Evolutionary conservation across 1,140 invertebrate genomes (phyloP).

Genomic region (Drosophila insularis): DNA sequence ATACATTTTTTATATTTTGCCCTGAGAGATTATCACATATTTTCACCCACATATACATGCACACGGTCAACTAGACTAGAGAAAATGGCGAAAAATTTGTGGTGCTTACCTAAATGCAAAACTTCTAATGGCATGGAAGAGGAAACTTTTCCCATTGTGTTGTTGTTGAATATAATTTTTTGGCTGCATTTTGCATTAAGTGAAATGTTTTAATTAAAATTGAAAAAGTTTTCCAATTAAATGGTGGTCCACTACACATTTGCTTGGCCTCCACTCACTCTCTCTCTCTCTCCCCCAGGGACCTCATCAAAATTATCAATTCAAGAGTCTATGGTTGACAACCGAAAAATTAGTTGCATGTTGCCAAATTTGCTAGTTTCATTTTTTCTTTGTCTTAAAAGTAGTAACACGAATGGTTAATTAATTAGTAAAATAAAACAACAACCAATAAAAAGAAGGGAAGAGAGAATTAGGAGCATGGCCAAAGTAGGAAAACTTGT

Average conservation of each 20-base stretch:
- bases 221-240: conserved; percentile 79
- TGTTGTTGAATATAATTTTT: conserved; percentile 46
- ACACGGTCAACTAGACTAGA: neutral
- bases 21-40: neutral
- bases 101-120: conserved; percentile 2
- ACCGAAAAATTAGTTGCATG: conserved; percentile 24
- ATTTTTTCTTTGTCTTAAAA: neutral
- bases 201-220: conserved; percentile 80
- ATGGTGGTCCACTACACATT: conserved; percentile 36
- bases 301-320: conserved; percentile 70
- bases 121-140: neutral
- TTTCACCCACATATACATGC: neutral
- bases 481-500: conserved; percentile 31
- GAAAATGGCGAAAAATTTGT: neutral
- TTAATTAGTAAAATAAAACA: conserved; percentile 35
- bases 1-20: neutral
- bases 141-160: conserved; percentile 61
- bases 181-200: conserved; percentile 75
- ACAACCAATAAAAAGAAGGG: conserved; percentile 12
- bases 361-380: conserved; percentile 6
- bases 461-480: conserved; percentile 17
- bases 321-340: conserved; percentile 23
- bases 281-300: conserved; percentile 2
- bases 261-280: neutral
- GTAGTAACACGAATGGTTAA: conserved; percentile 39